Base-by-base conservation (phyloP, 2,797 vertebrate species). In the Acanthurus lineatus region DNA sequence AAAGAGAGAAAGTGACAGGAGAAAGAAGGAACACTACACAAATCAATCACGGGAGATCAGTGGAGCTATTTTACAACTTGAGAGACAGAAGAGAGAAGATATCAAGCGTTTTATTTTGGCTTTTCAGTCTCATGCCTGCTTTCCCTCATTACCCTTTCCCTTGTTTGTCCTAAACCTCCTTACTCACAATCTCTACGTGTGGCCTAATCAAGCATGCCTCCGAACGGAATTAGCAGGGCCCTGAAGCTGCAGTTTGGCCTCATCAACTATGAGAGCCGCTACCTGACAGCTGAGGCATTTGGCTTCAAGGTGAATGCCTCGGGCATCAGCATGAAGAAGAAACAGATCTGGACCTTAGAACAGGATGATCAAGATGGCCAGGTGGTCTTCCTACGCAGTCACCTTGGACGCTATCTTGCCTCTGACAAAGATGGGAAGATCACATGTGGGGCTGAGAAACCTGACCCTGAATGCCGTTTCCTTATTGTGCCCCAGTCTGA, bases 241-340 rank as follows among this genome's bases (percentile, higher is more conserved):
- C 93, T 99, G 87, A 98, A 97, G 94, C 96, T 99, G 82, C 97
- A 98, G 89, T 99, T 99, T 2, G 98, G 98, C 63, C 81, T 99
- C 44, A 95, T 99, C 90, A 99, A 99, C 75, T 95, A 96, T n/a
- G 94, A 95, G 16, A 96, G 92, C 88, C 97, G 97, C 25, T 99
- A 99, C 91, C 92, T 99, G 84, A 99, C 98, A 0, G 98, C 97
- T 0, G 98, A 99, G 94, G 93, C 96, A 69, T 99, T 99, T 0
- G 97, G 97, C 86, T 99, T 97, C 93, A 99, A 98, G 92, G 97
- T 98, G 81, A 99, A 99, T 0, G 98, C 98, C 65, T 98, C 97
- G 0, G 97, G 96, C 0, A 88, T 92, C 73, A 97, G 97, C 90
- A 94, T 99, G 92, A 99, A 98, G 94, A 96, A 97, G 90, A 99